Conservation (phyloP, 2,888 invertebrate genomes). For the Hirtodrosophila cameraria region DNA sequence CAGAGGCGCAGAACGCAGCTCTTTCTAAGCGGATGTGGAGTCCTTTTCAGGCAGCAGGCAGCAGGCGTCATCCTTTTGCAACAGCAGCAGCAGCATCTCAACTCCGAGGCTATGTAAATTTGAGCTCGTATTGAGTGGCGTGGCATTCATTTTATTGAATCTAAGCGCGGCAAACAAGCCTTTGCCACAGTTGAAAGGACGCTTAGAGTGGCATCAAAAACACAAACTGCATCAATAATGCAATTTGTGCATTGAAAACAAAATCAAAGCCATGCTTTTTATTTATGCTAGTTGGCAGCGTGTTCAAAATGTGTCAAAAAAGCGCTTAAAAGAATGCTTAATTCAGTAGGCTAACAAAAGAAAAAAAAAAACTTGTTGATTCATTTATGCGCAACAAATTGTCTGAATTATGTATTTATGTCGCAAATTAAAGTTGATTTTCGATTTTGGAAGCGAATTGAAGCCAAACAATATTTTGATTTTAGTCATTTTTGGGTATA, state of each 20-base stretch:
- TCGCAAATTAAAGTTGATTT: constrained; percentile 10
- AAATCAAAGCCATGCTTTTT: constrained; percentile 30
- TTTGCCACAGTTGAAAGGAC: constrained; percentile 32
- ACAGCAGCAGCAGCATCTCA: neutral
- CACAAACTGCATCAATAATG: constrained; percentile 29
- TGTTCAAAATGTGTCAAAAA: neutral
- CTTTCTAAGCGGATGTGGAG: constrained; percentile 26
- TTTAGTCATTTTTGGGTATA: constrained; percentile 26
- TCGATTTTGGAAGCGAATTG: constrained; percentile 29
- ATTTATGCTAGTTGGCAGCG: too few relatives aligned
- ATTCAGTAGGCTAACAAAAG: neutral
- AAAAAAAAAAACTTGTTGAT: constrained; percentile 30
- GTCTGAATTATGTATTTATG: constrained; percentile 27
- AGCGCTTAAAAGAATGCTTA: neutral
- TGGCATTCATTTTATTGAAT: constrained; percentile 56
- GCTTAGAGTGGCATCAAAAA: constrained; percentile 32
- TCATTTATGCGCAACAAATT: constrained; percentile 8
- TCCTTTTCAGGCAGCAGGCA: constrained; percentile 26
- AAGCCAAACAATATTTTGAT: constrained; percentile 36
- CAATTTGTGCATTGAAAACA: constrained; percentile 17
- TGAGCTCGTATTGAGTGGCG: constrained; percentile 33
- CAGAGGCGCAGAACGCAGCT: constrained; percentile 42
- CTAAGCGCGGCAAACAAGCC: constrained; percentile 35
- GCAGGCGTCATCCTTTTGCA: too few relatives aligned
- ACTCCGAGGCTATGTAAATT: constrained; percentile 39